Evolutionary conservation across 2,888 invertebrate species (phyloP).

Genomic region (Sericinus montela): DNA sequence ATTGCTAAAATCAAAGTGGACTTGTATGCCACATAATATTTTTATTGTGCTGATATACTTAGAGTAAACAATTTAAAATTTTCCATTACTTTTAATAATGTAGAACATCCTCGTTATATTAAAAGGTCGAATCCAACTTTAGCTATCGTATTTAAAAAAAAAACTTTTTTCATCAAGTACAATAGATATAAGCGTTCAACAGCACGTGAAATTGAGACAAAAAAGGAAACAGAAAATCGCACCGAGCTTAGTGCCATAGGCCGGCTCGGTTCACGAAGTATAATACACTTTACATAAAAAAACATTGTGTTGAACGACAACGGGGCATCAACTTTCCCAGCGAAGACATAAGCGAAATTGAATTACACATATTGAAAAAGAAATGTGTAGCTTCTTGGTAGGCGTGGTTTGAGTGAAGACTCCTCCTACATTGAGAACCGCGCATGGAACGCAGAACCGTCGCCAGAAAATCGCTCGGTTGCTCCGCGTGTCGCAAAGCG

Average conservation of each 20-base stretch:
- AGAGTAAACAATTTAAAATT: no score
- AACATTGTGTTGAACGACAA: constrained; percentile 79
- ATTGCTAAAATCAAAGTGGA: no score
- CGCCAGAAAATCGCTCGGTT: constrained; percentile 49
- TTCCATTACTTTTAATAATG: no score
- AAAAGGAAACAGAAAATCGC: constrained; percentile 57
- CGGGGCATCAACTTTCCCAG: constrained; percentile 79
- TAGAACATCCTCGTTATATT: no score
- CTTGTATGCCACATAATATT: no score
- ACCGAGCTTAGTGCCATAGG: constrained; percentile 59
- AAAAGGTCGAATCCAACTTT: background rate
- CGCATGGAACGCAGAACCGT: constrained; percentile 64
- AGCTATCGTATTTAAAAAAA: constrained; percentile 13
- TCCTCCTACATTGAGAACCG: constrained; percentile 69
- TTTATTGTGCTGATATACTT: no score
- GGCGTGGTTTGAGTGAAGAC: constrained; percentile 71
- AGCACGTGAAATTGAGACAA: constrained; percentile 69
- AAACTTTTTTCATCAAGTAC: constrained; percentile 29
- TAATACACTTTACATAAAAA: constrained; percentile 80
- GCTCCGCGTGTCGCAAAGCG: constrained; percentile 38
- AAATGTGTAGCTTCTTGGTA: constrained; percentile 78
- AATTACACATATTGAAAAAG: constrained; percentile 80
- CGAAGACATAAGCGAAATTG: constrained; percentile 80
- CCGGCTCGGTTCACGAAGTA: constrained; percentile 74
- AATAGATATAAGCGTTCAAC: constrained; percentile 55